These are phyloP conservation scores for Anoura caudifer DNA, from an alignment of 2,113 vertebrate genomes.

Conservation along the genomic window DNA sequence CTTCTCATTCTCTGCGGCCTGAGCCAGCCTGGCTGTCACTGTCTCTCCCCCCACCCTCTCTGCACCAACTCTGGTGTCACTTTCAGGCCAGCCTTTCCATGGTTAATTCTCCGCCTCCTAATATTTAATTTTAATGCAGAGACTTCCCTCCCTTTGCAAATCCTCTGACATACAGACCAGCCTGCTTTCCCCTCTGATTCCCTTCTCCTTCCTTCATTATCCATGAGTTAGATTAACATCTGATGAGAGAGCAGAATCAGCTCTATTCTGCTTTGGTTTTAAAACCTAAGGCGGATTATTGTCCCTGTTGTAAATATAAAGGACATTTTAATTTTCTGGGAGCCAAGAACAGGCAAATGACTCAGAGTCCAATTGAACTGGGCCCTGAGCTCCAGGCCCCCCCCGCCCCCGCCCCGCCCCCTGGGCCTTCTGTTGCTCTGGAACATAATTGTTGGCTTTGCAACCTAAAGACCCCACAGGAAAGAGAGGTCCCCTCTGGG, in stretches of 20 bases:
- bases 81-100: constrained; percentile 61
- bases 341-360: constrained; percentile 18
- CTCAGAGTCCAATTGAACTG: background rate
- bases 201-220: constrained; percentile 71
- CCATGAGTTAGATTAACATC: constrained; percentile 79
- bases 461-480: background rate
- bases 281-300: constrained; percentile 76
- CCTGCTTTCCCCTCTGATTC: constrained; percentile 46
- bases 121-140: constrained; percentile 79
- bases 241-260: constrained; percentile 70
- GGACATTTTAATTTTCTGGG: constrained; percentile 74
- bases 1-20: constrained; percentile 69
- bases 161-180: constrained; percentile 44
- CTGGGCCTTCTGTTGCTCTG: background rate
- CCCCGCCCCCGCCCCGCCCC: rapidly evolving
- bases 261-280: constrained; percentile 60
- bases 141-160: constrained; percentile 31
- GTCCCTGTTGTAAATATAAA: constrained; percentile 73
- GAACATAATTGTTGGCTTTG: background rate
- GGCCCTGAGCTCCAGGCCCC: background rate
- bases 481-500: background rate
- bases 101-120: constrained; percentile 67
- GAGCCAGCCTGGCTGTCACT: constrained; percentile 60
- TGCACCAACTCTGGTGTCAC: background rate
- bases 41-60: constrained; percentile 4